Conservation (phyloP, 2,113 vertebrate genomes). For the Vicugna pacos region DNA sequence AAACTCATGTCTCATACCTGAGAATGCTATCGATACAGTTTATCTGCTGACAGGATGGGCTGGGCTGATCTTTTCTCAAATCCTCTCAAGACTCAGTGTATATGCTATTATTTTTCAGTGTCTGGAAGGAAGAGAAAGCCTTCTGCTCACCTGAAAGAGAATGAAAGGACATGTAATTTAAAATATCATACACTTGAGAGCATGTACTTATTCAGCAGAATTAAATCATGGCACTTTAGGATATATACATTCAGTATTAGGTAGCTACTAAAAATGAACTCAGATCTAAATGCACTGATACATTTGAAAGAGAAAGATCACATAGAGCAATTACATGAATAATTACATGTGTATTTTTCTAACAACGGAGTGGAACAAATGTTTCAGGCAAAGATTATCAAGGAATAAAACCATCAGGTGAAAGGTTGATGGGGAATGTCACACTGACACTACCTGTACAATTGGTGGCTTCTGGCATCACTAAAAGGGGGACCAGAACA, state of each 20-base stretch:
- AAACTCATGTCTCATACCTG: conserved; percentile 84
- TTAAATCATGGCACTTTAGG: background rate
- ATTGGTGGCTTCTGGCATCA: rapidly evolving
- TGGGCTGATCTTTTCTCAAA: conserved; percentile 81
- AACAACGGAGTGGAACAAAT: background rate
- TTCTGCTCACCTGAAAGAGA: conserved; percentile 77
- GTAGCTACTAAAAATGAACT: background rate
- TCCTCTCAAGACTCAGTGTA: conserved; percentile 75
- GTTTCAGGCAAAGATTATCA: background rate
- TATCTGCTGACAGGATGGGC: conserved; percentile 95
- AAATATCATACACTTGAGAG: background rate
- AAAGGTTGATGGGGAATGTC: background rate
- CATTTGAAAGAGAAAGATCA: background rate
- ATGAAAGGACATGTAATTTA: background rate
- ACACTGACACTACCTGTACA: background rate
- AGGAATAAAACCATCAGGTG: background rate
- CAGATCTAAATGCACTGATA: background rate
- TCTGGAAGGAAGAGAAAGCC: conserved; percentile 66
- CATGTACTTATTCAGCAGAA: background rate
- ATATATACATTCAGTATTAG: background rate
- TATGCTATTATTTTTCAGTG: conserved; percentile 72
- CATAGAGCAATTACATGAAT: background rate
- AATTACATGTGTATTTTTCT: background rate
- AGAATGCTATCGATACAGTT: conserved; percentile 95
- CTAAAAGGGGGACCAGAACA: rapidly evolving